Base-by-base conservation (phyloP, 2,888 invertebrate species). In the Hydrotaea diabolus region DNA sequence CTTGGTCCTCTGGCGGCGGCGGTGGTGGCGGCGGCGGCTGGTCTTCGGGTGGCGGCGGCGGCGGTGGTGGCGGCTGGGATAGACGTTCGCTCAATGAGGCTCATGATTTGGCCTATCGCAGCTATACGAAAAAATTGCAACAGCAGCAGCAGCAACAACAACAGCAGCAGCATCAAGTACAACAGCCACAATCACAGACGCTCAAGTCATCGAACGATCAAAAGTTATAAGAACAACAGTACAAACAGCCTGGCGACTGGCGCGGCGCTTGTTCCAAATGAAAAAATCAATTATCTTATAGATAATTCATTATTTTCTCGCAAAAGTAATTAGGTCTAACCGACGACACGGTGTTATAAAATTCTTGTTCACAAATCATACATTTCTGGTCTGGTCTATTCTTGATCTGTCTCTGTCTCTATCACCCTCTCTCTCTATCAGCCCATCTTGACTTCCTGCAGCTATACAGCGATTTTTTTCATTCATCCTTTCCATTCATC, bases 61-160 rank as follows among this genome's bases (percentile, higher is more conserved):
- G 95, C 8, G 94, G 94, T 91, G 93, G 93, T 77, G 94, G 94
- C 57, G 95, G 95, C 73, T 96, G 96, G 96, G 96, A 96, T 90
- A 93, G 96, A 86, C 93, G 96, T 76, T 94, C 95, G 0, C 91
- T 94, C 77, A 92, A 93, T 86, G 92, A 93, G 79, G 94, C 94
- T 1, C 95, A 95, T 87, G 95, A 95, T 83, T 89, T 96, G 82
- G 96, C 96, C 0, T 97, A 97, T 92, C 94, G 94, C 46, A 95
- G 94, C 0, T 95, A 96, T 89, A 91, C 89, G 77, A 92, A 93
- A 36, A 91, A 93, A 88, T 93, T 92, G 87, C 86, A 88, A 31
- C 86, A 87, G 36, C 85, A 87, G 17, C 87, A 86, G 21, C 87
- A 87, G 23, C 87, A 87, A 31, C 87, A 86, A 31, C 87, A 85